Evolutionary conservation across 2,888 invertebrate genomes (phyloP).

Genomic region (Plagiodera versicolora): DNA sequence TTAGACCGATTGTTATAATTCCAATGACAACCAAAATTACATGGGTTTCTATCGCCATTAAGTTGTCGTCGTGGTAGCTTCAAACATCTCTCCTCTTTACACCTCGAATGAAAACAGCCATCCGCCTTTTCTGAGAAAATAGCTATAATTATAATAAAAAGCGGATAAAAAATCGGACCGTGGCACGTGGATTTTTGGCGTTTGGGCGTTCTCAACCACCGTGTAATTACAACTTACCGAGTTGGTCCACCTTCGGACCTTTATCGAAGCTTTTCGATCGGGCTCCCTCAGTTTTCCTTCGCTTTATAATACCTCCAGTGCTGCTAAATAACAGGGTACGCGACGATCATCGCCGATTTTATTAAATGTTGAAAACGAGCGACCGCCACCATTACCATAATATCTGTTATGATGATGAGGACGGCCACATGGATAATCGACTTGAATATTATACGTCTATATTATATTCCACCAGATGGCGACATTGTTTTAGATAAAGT

Average conservation of each 20-base stretch:
- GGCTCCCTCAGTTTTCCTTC: conserved; percentile 47
- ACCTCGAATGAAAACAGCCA: conserved; percentile 38
- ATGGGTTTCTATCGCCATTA: conserved; percentile 35
- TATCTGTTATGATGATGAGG: not conserved
- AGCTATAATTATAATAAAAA: conserved; percentile 56
- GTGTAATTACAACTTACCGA: conserved; percentile 47
- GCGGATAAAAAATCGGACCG: conserved; percentile 49
- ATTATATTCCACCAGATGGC: too few species aligned
- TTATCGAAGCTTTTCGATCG: conserved; percentile 46
- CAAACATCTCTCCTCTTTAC: conserved; percentile 27
- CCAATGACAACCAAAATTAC: conserved; percentile 45
- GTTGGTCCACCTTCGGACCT: conserved; percentile 42
- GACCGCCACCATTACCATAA: conserved; percentile 19
- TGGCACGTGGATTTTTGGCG: conserved; percentile 46
- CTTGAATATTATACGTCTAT: too few species aligned
- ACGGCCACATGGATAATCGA: not conserved
- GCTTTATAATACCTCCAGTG: conserved; percentile 34
- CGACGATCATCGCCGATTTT: conserved; percentile 20
- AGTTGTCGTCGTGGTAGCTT: conserved; percentile 44
- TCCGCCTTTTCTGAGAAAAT: conserved; percentile 43
- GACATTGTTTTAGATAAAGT: too few species aligned
- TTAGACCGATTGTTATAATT: conserved; percentile 37
- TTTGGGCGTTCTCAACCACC: conserved; percentile 45
- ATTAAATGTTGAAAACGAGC: conserved; percentile 25
- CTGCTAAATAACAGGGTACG: conserved; percentile 41